Base-by-base conservation (phyloP, 2,888 invertebrate species). In the Polydrusus cervinus region DNA sequence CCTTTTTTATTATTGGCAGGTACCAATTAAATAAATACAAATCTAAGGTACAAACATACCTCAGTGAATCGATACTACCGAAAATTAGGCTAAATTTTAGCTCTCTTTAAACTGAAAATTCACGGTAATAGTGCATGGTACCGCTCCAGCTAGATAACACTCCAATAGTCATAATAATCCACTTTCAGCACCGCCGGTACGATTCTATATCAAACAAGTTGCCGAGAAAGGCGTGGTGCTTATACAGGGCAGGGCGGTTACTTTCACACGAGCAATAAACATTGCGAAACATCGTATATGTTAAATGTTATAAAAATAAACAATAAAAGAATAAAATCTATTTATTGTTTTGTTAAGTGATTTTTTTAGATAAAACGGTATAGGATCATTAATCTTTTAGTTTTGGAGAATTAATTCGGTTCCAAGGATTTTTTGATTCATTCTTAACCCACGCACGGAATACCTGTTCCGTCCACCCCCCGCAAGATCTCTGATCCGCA, bases 211-310 rank as follows among this genome's bases (percentile, higher is more conserved):
- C 51, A 57, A 73, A 51, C 74, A 75, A 70, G 74, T 71, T 75
- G 40, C 69, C 74, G 49, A 25, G 57, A 70, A 75, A 75, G 74
- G 74, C 70, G 74, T 66, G 74, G 74, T 70, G 25, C 57, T 70
- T 75, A 75, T 75, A 75, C 74, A 70, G 74, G 74, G 74, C 74
- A 70, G 74, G 74, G 74, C 74, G 70, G 65, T 70, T 66, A 66
- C 70, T 70, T 75, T 75, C 74, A 70, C 70, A 75, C 70, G 70
- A 51, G 43, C 72, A 18, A 47, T 65, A 45, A 67, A 73, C 68
- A 66, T 73, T 73, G 62, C 68, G 62, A 73, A 73, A 73, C 62
- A 43, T 57, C 57, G 43, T 20, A 16, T 62, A 53, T 64, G 51
- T 47, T 57, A 38, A 60, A 38, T 34, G 18, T 11, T 11, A 38